Evolutionary conservation across 1,140 invertebrate genomes (phyloP), one percentile per base, ranked within the genome.

Genomic region (Centruroides sculpturatus): DNA sequence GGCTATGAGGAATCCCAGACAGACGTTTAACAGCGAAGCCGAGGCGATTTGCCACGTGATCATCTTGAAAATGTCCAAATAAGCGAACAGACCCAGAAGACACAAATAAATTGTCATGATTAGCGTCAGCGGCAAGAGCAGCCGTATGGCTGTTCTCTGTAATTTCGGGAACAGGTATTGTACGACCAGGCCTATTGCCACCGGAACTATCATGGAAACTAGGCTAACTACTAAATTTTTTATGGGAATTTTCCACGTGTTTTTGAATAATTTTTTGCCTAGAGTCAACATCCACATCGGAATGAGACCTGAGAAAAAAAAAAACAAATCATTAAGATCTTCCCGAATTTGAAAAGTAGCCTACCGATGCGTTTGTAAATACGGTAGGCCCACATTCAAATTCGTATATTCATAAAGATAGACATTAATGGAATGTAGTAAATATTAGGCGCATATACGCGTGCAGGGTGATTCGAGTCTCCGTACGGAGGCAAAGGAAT

Each of bases 201-300:
- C 67, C 2, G 78, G 77, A 47, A 76, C 41, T 23, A 76, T 69
- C 4, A 80, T 56, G 3, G 68, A 60, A 7, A 69, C 57, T 4
- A 79, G 67, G 3, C 72, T 70, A 6, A 64, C 61, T 9, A 75
- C 56, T 34, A 79, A 75, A 57, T 74, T 76, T 7, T 47, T 36
- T 64, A 72, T 78, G 6, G 78, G 78, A 41, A 79, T 71, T 3
- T 75, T 60, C 6, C 62, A 57, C 3, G 52, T 58, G 5, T 64
- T 66, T 12, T 64, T 58, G 5, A 66, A 50, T 3, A 75, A 59
- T n/a, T 60, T 58, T 47, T 66, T 59, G 4, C 78, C 78, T 36
- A 79, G 65, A 3, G 77, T 72, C 61, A 75, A 75, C 51, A 79
- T 66, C 78, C 78, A 80, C 10, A 78, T 63, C 1, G 78, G 78